Evolutionary conservation across 2,113 vertebrate genomes (phyloP), one percentile per base, ranked within the genome.

Genomic region (Burhinus bistriatus): DNA sequence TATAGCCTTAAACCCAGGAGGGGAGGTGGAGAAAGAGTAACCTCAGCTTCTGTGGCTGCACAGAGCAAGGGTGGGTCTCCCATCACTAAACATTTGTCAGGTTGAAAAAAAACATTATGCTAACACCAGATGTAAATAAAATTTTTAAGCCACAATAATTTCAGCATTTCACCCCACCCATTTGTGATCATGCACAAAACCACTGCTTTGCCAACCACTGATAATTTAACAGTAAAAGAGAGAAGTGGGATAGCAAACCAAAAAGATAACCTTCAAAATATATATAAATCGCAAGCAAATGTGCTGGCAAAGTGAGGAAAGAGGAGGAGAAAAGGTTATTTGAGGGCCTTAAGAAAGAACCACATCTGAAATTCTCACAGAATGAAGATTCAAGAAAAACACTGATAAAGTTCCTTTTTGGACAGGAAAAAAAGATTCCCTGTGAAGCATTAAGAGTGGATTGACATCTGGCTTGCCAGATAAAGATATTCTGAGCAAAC

Each of bases 401-500:
- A 94, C 51, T 69, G 93, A 94, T 90, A 92, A 94, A 93, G 38
- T 81, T 91, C 79, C 61, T 92, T 97, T 94, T 38, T 81, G 85
- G 90, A 94, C 79, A 89, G 34, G 30, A 66, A 85, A 66, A 47
- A 94, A 75, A 83, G 85, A 78, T 92, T 95, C 57, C 76, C 72
- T 52, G 61, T 13, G 44, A 95, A 94, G 94, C 87, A 86, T 75
- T 88, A 93, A 57, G 68, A 90, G 64, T 45, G 51, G 94, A 92
- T 32, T 96, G 92, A 90, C 16, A 23, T 87, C 92, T 96, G 96
- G 79, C 61, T 95, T 65, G 65, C 72, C 57, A 90, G 96, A 95
- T 96, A 93, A 97, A 95, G 86, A 87, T 69, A 92, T 40, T 96
- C 79, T 29, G 52, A 89, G 88, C 92, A 93, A 96, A 94, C 44